phyloP scores from a whole-genome alignment of 2,113 vertebrate genomes.

The Epinephelus fuscoguttatus region DNA sequence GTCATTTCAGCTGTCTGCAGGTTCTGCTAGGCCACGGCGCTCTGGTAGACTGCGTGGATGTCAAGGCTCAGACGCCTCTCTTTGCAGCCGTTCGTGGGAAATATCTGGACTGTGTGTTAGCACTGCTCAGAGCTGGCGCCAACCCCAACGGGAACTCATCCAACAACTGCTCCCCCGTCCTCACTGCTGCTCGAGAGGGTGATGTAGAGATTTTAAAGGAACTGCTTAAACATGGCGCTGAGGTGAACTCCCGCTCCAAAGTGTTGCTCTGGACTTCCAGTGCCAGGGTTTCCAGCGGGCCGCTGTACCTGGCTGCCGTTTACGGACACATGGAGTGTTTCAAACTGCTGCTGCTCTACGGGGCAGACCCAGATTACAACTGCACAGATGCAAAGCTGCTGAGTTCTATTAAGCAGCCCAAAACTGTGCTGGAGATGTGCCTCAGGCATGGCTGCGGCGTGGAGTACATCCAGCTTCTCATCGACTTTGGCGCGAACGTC shows the following conservation, averaged over 20 bases:
- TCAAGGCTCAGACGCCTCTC: slow-evolving; percentile 87
- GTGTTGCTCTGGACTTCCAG: slow-evolving; percentile 89
- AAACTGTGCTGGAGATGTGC: slow-evolving; percentile 87
- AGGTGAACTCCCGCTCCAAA: slow-evolving; percentile 85
- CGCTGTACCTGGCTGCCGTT: slow-evolving; percentile 91
- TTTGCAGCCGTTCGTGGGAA: slow-evolving; percentile 84
- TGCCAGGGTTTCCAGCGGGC: slow-evolving; percentile 88
- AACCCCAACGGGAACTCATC: slow-evolving; percentile 89
- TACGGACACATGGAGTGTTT: slow-evolving; percentile 96
- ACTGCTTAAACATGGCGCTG: slow-evolving; percentile 88
- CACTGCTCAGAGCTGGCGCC: slow-evolving; percentile 86
- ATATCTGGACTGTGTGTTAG: slow-evolving; percentile 83
- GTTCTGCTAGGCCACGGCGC: slow-evolving; percentile 90
- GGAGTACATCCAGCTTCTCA: slow-evolving; percentile 90
- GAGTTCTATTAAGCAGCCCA: slow-evolving; percentile 81
- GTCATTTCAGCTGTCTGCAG: slow-evolving; percentile 87
- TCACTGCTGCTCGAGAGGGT: slow-evolving; percentile 91
- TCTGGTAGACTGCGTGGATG: slow-evolving; percentile 82
- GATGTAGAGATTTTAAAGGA: slow-evolving; percentile 84
- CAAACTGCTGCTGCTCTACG: slow-evolving; percentile 88
- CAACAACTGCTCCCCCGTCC: slow-evolving; percentile 93
- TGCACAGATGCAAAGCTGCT: slow-evolving; percentile 78
- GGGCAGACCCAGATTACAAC: slow-evolving; percentile 88
- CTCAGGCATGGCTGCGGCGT: slow-evolving; percentile 83
- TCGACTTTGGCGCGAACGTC: slow-evolving; percentile 95